These are phyloP conservation scores for Mallotus villosus DNA, from an alignment of 2,797 vertebrate genomes.

Conservation along the genomic window DNA sequence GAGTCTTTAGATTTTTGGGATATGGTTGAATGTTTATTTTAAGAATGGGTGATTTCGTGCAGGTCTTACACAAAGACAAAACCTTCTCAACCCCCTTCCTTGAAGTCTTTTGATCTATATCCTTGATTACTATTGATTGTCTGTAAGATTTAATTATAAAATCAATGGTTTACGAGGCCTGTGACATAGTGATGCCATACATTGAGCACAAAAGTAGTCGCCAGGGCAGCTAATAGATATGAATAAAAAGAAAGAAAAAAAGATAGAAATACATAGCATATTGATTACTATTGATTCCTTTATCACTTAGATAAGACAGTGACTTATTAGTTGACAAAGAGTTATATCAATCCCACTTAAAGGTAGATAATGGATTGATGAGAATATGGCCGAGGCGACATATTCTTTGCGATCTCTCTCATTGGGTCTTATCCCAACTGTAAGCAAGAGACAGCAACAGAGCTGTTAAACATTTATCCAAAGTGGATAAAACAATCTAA, in stretches of 20 bases:
- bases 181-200: conserved; percentile 75
- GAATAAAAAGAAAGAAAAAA: conserved; percentile 58
- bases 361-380: background rate
- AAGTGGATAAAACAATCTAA: background rate
- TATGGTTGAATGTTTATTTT: too few relatives aligned
- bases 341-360: background rate
- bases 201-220: conserved; percentile 73
- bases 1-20: too few relatives aligned
- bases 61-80: conserved; percentile 23
- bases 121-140: conserved; percentile 84
- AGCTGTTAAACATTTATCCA: background rate
- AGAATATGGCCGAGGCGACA: background rate
- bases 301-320: conserved; percentile 75
- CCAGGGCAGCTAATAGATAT: conserved; percentile 79
- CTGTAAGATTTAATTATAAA: conserved; percentile 85
- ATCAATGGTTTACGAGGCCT: conserved; percentile 84
- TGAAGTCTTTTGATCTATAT: conserved; percentile 80
- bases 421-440: background rate
- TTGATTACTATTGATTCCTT: conserved; percentile 84
- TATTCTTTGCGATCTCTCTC: too few relatives aligned
- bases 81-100: conserved; percentile 51
- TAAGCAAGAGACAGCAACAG: background rate
- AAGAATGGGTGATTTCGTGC: conserved; percentile 12
- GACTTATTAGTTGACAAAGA: conserved; percentile 10
- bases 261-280: conserved; percentile 53